A percentile compares a stretch with the other conserved stretches of the same genome.
These are phyloP conservation scores for Penaeus indicus DNA, from an alignment of 1,140 invertebrate species.

Conservation along the genomic window DNA sequence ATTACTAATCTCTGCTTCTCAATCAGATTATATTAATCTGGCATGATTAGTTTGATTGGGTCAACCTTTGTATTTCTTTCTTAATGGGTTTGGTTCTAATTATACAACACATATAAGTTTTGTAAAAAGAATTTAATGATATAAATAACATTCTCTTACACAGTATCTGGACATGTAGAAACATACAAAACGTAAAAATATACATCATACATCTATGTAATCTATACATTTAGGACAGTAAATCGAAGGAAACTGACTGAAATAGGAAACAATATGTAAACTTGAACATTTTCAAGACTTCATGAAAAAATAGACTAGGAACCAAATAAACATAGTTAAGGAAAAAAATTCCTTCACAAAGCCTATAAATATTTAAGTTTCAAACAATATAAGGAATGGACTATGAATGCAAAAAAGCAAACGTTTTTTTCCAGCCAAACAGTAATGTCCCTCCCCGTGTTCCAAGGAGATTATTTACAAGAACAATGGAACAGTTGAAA, in stretches of 20 bases:
- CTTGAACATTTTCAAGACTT: constrained; percentile 39
- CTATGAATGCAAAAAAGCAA: constrained; percentile 41
- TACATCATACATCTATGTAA: constrained; percentile 62
- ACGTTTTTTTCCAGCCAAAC: not conserved
- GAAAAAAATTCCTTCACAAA: constrained; percentile 40
- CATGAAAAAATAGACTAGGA: constrained; percentile 59
- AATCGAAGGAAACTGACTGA: constrained; percentile 44
- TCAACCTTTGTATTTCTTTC: too few relatives aligned
- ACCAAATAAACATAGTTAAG: constrained; percentile 55
- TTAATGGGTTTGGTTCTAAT: too few relatives aligned
- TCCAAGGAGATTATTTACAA: not conserved
- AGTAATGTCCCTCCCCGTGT: too few relatives aligned
- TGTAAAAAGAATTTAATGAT: constrained; percentile 60
- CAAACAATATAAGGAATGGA: constrained; percentile 62
- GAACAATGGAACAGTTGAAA: not conserved
- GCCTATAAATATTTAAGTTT: constrained; percentile 55
- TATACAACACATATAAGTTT: not conserved
- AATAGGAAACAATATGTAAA: constrained; percentile 35
- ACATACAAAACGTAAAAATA: constrained; percentile 65
- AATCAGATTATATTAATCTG: too few relatives aligned
- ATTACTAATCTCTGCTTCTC: too few relatives aligned
- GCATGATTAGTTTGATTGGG: too few relatives aligned
- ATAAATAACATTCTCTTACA: constrained; percentile 65
- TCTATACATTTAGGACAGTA: constrained; percentile 52
- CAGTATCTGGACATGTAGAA: constrained; percentile 62